A percentile compares a stretch with the other conserved stretches of the same genome.
Conservation (phyloP, 2,888 invertebrate genomes). For the Dicyrtoma fusca region DNA sequence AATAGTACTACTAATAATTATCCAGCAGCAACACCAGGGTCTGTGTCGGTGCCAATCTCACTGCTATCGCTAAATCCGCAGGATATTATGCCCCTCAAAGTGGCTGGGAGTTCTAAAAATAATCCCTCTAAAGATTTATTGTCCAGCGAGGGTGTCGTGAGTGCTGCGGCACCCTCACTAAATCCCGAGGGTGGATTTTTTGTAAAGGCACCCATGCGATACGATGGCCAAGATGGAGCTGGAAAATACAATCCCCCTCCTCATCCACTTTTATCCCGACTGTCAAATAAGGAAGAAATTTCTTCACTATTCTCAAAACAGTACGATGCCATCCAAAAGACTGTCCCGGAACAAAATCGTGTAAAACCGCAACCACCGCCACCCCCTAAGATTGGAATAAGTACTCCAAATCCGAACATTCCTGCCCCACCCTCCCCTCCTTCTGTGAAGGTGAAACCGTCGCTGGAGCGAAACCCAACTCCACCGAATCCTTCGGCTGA, state of each 20-base stretch:
- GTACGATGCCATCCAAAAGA: background rate
- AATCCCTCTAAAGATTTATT: too few species aligned
- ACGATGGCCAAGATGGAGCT: background rate
- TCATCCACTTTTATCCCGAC: too few species aligned
- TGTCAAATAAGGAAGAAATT: too few species aligned
- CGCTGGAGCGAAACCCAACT: background rate
- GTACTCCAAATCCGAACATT: background rate
- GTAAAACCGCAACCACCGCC: slow-evolving; percentile 19
- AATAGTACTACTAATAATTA: too few species aligned
- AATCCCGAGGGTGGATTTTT: background rate
- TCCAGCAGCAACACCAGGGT: too few species aligned
- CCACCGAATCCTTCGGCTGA: background rate
- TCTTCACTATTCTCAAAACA: background rate
- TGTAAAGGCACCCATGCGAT: background rate
- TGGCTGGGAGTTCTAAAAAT: too few species aligned
- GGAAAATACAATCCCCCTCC: too few species aligned
- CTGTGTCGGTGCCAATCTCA: too few species aligned
- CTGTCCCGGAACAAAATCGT: background rate
- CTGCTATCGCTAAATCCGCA: too few species aligned
- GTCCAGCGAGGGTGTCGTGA: too few species aligned
- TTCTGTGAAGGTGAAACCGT: background rate
- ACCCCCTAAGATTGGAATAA: slow-evolving; percentile 3
- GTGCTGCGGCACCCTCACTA: too few species aligned
- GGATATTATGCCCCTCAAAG: too few species aligned
- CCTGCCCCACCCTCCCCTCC: background rate